Percentiles rank a stretch among this genome's conserved stretches.
Evolutionary conservation across 1,140 invertebrate species (phyloP).

Genomic region (Drosophila seguyi): DNA sequence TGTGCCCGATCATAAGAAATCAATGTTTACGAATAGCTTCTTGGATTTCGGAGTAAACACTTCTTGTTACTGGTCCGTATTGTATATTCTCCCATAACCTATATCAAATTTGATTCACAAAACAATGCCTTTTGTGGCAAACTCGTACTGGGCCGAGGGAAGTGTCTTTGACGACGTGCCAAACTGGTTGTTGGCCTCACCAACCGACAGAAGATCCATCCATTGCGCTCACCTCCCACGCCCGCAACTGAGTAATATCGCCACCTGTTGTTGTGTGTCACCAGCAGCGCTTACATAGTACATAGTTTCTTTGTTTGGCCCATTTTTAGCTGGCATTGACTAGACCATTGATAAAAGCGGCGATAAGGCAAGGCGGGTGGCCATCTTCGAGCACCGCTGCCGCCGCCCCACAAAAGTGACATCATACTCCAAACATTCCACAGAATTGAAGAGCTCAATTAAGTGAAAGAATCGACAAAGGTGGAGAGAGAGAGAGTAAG

Average conservation of each 20-base stretch:
- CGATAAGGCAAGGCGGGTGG: conserved; percentile 47
- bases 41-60: conserved; percentile 1
- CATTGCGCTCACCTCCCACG: conserved; percentile 51
- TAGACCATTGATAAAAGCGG: conserved; percentile 59
- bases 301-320: conserved; percentile 12
- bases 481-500: not conserved
- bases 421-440: conserved; percentile 50
- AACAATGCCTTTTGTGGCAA: not conserved
- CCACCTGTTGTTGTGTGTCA: conserved; percentile 78
- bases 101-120: not conserved
- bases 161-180: conserved; percentile 28
- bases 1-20: not conserved
- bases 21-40: not conserved
- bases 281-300: conserved; percentile 12
- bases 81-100: not conserved
- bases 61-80: not conserved
- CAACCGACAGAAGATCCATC: not conserved
- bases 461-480: conserved; percentile 7
- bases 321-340: conserved; percentile 11
- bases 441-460: conserved; percentile 66
- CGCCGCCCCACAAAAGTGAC: conserved; percentile 58
- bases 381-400: conserved; percentile 20
- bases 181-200: conserved; percentile 37
- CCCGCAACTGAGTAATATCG: conserved; percentile 57
- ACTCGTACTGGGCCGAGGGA: conserved; percentile 38